These are phyloP conservation scores for Spongilla lacustris DNA, from an alignment of 37 sponge, comb jelly and placozoan species.

Conservation along the genomic window DNA sequence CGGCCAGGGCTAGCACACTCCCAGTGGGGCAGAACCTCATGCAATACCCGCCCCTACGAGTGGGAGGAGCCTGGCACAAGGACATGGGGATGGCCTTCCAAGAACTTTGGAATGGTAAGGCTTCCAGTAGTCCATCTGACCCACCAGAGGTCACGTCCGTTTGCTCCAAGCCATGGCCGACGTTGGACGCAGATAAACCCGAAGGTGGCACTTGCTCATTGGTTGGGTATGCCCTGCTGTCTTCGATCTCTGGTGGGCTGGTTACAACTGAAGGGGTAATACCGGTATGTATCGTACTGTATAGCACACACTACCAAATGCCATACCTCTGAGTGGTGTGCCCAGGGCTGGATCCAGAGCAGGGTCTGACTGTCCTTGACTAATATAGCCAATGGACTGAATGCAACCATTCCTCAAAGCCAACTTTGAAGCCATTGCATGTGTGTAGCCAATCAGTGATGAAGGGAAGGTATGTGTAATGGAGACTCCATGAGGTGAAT, in stretches of 20 bases:
- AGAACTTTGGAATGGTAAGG: constrained; percentile 14
- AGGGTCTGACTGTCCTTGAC: background rate
- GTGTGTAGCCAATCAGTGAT: background rate
- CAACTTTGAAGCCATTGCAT: background rate
- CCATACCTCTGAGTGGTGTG: too few species aligned
- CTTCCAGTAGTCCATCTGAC: background rate
- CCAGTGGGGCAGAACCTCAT: constrained; percentile 37
- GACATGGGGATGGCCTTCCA: constrained; percentile 23
- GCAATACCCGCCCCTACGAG: constrained; percentile 25
- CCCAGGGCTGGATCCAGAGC: background rate
- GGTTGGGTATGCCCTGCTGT: background rate
- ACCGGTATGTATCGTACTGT: too few species aligned
- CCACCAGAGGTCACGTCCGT: background rate
- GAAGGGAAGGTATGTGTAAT: background rate
- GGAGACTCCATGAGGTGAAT: background rate
- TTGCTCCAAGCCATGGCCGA: background rate
- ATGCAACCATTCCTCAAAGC: background rate
- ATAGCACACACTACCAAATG: too few species aligned
- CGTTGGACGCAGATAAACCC: background rate
- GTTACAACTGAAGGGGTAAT: background rate
- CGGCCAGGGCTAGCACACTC: constrained; percentile 39
- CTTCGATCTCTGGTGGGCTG: background rate
- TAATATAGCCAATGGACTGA: background rate
- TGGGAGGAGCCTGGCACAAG: background rate
- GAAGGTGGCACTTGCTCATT: background rate